These are phyloP conservation scores for Gobio gobio DNA, from an alignment of 2,113 vertebrate genomes.

Conservation along the genomic window DNA sequence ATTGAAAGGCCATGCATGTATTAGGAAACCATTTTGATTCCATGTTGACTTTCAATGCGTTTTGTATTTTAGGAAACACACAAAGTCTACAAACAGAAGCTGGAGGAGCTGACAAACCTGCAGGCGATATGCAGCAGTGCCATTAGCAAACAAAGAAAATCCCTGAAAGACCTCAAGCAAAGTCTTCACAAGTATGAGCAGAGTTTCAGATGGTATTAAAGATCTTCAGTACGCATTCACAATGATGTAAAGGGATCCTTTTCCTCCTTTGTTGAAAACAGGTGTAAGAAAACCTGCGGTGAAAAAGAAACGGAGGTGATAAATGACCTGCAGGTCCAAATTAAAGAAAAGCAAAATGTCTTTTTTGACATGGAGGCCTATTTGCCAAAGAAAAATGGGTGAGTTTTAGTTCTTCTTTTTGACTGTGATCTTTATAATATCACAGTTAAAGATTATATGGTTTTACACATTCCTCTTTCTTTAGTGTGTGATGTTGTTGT, in stretches of 20 bases:
- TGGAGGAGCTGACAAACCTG: constrained; percentile 89
- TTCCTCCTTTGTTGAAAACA: constrained; percentile 60
- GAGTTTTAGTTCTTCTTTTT: constrained; percentile 48
- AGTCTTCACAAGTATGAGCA: constrained; percentile 80
- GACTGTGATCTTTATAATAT: neutral
- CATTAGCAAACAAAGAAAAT: constrained; percentile 88
- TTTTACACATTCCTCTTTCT: too few species aligned
- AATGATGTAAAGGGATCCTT: neutral
- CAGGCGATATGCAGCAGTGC: constrained; percentile 85
- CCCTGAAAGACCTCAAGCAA: constrained; percentile 80
- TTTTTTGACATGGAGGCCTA: constrained; percentile 99
- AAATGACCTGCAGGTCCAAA: constrained; percentile 81
- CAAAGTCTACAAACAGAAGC: constrained; percentile 91
- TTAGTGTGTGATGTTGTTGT: too few species aligned
- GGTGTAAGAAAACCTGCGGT: constrained; percentile 76
- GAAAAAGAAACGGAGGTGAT: constrained; percentile 79
- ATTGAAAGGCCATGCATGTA: neutral
- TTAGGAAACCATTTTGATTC: neutral
- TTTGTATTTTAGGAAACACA: constrained; percentile 84
- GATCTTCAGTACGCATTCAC: neutral
- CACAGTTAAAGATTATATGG: neutral
- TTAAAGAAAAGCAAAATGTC: constrained; percentile 90
- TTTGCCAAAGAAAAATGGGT: constrained; percentile 98
- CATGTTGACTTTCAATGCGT: neutral
- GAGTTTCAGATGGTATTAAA: neutral